These are phyloP conservation scores for Cerastoderma edule DNA, from an alignment of 2,888 invertebrate genomes.

Conservation along the genomic window DNA sequence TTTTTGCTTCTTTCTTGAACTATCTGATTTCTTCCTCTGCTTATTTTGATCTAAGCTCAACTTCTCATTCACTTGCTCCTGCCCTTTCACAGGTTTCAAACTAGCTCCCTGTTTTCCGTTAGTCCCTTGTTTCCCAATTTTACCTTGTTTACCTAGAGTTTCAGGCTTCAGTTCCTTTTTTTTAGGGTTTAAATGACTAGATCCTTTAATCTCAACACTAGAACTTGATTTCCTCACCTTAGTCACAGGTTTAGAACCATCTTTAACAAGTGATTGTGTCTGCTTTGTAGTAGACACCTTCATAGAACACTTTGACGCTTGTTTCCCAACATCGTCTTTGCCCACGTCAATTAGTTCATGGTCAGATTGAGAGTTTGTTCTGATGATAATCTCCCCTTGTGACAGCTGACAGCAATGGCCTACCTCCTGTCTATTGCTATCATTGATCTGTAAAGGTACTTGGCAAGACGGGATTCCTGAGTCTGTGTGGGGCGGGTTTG, in stretches of 20 bases:
- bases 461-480: constrained; percentile 40
- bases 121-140: not conserved
- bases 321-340: constrained; percentile 46
- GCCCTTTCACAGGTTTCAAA: not conserved
- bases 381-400: constrained; percentile 53
- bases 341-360: constrained; percentile 64
- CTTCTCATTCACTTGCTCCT: not conserved
- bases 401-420: constrained; percentile 43
- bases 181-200: not conserved
- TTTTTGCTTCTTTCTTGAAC: constrained; percentile 21
- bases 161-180: no score
- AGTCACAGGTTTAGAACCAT: not conserved
- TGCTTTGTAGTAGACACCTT: not conserved
- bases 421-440: constrained; percentile 30
- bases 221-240: constrained; percentile 21
- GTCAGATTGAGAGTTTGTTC: constrained; percentile 53
- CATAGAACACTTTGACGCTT: constrained; percentile 3
- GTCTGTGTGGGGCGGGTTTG: constrained; percentile 51
- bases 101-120: no score
- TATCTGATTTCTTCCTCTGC: not conserved
- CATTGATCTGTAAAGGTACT: constrained; percentile 35
- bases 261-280: not conserved
- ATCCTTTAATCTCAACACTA: not conserved
- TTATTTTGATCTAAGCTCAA: not conserved
- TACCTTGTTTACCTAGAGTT: not conserved